Evolutionary conservation across 2,797 vertebrate species (phyloP).

Genomic region (Carapus acus): DNA sequence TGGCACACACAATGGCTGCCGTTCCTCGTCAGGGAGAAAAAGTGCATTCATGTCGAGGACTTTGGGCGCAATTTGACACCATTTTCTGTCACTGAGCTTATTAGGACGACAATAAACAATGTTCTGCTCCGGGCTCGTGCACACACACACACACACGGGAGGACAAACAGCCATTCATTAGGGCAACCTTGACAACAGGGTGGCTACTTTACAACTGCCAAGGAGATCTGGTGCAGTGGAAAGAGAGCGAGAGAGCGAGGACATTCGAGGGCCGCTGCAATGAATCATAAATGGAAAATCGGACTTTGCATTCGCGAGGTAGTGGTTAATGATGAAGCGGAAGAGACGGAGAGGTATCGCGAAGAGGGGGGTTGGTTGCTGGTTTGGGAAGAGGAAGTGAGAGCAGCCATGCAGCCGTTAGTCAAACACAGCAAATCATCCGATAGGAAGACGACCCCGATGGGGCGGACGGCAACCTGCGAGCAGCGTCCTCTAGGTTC

Average conservation of each 20-base stretch:
- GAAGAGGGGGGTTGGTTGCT: too few species aligned
- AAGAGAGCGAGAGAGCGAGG: conserved; percentile 44
- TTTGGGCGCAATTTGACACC: too few species aligned
- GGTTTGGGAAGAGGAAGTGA: not conserved
- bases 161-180: conserved; percentile 12
- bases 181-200: conserved; percentile 14
- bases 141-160: not conserved
- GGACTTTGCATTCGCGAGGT: conserved; percentile 47
- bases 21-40: too few species aligned
- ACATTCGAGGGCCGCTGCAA: conserved; percentile 53
- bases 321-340: conserved; percentile 67
- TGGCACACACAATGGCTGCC: too few species aligned
- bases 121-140: not conserved
- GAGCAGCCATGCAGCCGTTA: conserved; percentile 17
- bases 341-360: conserved; percentile 2
- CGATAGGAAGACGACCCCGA: too few species aligned
- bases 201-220: conserved; percentile 25
- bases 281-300: conserved; percentile 68
- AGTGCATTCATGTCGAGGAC: too few species aligned
- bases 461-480: too few species aligned
- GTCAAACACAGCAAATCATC: conserved; percentile 28
- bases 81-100: not conserved
- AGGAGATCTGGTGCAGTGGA: conserved; percentile 22
- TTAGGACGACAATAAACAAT: not conserved
- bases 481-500: too few species aligned